Evolutionary conservation across 2,888 invertebrate species (phyloP).

Genomic region (Polymixis lichenea): DNA sequence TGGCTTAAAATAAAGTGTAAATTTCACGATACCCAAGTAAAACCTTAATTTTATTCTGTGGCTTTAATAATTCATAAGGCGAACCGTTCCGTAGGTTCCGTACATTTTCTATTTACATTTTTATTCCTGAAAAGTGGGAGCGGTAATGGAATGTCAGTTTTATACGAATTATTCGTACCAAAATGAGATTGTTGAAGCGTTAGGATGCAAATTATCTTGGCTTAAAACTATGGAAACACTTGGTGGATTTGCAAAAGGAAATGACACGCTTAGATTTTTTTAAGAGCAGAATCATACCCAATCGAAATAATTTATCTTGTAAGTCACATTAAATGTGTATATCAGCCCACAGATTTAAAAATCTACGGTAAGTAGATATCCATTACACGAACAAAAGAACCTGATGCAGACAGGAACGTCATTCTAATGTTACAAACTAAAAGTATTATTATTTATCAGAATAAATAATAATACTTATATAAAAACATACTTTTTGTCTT

Average conservation of each 20-base stretch:
- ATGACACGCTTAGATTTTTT: background rate
- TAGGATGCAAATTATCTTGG: conserved; percentile 53
- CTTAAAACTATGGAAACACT: conserved; percentile 52
- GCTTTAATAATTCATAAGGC: conserved; percentile 79
- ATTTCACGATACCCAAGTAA: conserved; percentile 65
- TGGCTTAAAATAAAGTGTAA: conserved; percentile 65
- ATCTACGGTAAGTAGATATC: no score
- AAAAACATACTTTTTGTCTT: no score
- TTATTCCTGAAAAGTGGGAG: conserved; percentile 72
- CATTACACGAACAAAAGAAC: background rate
- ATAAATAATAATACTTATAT: no score
- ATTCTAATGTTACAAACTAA: no score
- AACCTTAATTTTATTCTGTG: conserved; percentile 74
- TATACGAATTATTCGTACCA: conserved; percentile 59
- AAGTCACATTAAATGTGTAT: background rate
- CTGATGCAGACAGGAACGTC: background rate
- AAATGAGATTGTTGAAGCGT: conserved; percentile 61
- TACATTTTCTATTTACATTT: conserved; percentile 78
- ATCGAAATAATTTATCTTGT: no score
- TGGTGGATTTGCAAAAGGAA: background rate
- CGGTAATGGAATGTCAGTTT: conserved; percentile 71
- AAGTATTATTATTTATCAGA: no score
- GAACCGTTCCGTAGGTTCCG: conserved; percentile 71
- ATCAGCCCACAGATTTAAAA: background rate
- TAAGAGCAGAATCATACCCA: no score